Evolutionary conservation across 2,797 vertebrate genomes (phyloP).

Genomic region (Vipera ursinii): DNA sequence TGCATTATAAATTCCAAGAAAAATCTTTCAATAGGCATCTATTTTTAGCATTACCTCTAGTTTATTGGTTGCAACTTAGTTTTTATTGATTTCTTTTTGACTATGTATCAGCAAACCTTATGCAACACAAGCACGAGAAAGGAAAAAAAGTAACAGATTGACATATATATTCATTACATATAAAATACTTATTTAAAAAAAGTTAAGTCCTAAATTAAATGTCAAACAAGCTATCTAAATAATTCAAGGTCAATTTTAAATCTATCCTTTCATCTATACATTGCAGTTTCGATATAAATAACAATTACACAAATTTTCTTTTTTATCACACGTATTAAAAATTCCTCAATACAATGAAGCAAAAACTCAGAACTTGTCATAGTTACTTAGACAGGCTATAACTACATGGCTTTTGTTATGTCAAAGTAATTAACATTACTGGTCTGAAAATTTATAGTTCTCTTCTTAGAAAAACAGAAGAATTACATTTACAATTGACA

Average conservation of each 20-base stretch:
- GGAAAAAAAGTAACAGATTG: conserved; percentile 28
- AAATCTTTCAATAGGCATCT: conserved; percentile 31
- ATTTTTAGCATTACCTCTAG: conserved; percentile 32
- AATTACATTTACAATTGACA: conserved; percentile 23
- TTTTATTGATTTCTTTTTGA: conserved; percentile 29
- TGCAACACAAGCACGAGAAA: conserved; percentile 5
- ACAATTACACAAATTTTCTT: neutral
- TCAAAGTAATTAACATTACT: neutral
- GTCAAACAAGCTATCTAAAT: neutral
- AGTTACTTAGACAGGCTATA: conserved; percentile 38
- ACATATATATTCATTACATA: neutral
- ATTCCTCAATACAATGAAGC: neutral
- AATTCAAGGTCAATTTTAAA: neutral
- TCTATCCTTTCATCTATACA: neutral
- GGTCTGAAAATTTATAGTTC: neutral
- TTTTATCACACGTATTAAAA: neutral
- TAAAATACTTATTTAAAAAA: neutral
- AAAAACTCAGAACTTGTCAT: conserved; percentile 29
- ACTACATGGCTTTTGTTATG: conserved; percentile 46
- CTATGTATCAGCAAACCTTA: conserved; percentile 14
- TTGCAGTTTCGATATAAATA: neutral
- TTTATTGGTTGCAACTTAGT: conserved; percentile 11
- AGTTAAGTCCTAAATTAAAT: neutral
- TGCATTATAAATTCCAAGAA: conserved; percentile 20
- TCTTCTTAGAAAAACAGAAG: conserved; percentile 33